Percentiles rank a stretch among this genome's conserved stretches.
phyloP scores from a whole-genome alignment of 1,140 invertebrate species.

The Lepidurus couesii region DNA sequence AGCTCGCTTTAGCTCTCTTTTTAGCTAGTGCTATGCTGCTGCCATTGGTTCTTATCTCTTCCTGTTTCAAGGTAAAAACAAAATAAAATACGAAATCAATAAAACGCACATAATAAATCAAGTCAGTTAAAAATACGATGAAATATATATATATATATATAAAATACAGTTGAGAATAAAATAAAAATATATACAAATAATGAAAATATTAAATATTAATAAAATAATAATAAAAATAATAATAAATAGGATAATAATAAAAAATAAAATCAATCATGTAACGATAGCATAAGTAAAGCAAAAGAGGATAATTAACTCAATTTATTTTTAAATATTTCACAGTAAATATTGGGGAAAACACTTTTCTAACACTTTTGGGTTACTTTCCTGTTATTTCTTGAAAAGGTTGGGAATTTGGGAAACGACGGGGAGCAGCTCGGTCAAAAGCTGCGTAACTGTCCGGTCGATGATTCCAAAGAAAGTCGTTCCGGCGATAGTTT shows the following conservation, averaged over 20 bases:
- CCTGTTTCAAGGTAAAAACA: slow-evolving; percentile 4
- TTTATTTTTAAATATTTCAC: no score
- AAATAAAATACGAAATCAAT: background rate
- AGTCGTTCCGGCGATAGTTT: background rate
- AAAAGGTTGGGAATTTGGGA: slow-evolving; percentile 4
- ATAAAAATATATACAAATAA: no score
- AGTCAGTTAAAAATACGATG: no score
- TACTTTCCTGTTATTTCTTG: background rate
- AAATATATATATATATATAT: no score
- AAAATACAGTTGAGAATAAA: no score
- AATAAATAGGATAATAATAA: no score
- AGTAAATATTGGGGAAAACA: background rate
- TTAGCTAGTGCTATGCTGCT: background rate
- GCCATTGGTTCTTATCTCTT: background rate
- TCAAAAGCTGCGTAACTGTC: background rate
- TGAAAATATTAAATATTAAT: no score
- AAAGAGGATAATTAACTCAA: no score
- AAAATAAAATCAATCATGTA: no score
- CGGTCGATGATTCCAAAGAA: background rate
- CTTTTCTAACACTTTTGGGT: background rate
- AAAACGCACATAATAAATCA: no score
- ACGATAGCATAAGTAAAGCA: no score
- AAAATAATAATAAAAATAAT: no score
- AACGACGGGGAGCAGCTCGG: slow-evolving; percentile 5
- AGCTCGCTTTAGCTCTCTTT: background rate